Evolutionary conservation across 2,113 vertebrate species (phyloP).

Genomic region (Willisornis vidua): DNA sequence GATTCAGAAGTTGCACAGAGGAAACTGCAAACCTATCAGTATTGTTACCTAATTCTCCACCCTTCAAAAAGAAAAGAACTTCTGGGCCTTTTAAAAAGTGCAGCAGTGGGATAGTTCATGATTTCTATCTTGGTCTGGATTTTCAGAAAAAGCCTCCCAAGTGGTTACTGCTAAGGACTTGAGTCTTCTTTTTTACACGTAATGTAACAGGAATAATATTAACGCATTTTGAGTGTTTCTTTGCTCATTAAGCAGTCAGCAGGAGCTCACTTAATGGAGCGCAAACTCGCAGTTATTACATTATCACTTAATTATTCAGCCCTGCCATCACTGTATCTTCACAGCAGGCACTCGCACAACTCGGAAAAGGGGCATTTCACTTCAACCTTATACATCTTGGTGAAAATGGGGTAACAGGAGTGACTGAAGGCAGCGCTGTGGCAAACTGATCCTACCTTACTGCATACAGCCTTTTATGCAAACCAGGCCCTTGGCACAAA

Average conservation of each 20-base stretch:
- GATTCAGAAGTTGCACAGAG: not conserved
- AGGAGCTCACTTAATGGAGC: constrained; percentile 47
- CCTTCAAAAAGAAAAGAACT: not conserved
- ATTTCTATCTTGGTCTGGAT: not conserved
- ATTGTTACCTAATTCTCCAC: not conserved
- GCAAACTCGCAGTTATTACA: constrained; percentile 51
- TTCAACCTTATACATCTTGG: not conserved
- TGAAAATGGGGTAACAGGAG: not conserved
- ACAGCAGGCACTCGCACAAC: not conserved
- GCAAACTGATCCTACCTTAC: not conserved
- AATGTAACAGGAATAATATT: constrained; percentile 27
- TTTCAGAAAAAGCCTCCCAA: not conserved
- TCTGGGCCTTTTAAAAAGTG: not conserved
- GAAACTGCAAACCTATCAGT: not conserved
- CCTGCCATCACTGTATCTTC: constrained; percentile 40
- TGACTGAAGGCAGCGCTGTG: not conserved
- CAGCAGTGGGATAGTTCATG: not conserved
- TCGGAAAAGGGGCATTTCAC: not conserved
- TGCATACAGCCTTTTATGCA: not conserved
- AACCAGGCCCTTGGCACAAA: not conserved
- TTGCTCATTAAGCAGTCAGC: constrained; percentile 62
- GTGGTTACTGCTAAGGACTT: not conserved
- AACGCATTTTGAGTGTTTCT: constrained; percentile 10
- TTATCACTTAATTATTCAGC: constrained; percentile 58
- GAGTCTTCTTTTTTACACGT: not conserved